These are phyloP conservation scores for Amblyopsis hoosieri DNA, from an alignment of 2,797 vertebrate species.

Conservation along the genomic window DNA sequence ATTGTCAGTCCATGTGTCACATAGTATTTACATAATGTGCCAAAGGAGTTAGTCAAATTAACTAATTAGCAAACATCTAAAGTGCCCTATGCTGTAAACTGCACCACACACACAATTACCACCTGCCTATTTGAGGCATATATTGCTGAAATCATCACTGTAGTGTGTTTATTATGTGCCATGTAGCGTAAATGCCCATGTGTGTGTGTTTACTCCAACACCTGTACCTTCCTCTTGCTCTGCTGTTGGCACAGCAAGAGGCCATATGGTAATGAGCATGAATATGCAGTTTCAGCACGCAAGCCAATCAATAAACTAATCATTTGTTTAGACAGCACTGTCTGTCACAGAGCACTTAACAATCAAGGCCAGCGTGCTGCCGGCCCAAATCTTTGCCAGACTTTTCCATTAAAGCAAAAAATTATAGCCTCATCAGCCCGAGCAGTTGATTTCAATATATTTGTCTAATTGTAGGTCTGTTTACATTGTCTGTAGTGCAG, in stretches of 20 bases:
- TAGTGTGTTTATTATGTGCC: too few species aligned
- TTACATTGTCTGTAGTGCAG: too few species aligned
- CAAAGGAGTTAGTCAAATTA: too few species aligned
- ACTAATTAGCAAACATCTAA: too few species aligned
- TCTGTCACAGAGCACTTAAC: too few species aligned
- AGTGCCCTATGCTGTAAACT: too few species aligned
- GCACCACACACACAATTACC: too few species aligned
- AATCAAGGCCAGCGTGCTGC: conserved; percentile 19
- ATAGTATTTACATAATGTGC: conserved; percentile 13
- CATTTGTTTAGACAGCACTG: conserved; percentile 4
- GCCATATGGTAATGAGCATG: conserved; percentile 46
- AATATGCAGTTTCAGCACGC: conserved; percentile 52
- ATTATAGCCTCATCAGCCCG: neutral
- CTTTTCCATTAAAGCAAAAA: conserved; percentile 12
- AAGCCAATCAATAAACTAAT: conserved; percentile 49
- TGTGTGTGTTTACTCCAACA: conserved; percentile 9
- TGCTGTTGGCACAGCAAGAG: neutral
- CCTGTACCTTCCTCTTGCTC: neutral
- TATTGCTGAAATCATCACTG: too few species aligned
- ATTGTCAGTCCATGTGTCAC: neutral
- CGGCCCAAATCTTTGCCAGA: conserved; percentile 13
- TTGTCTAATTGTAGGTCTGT: too few species aligned
- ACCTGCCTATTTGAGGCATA: neutral
- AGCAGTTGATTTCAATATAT: neutral
- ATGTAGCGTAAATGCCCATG: too few species aligned